phyloP scores from a whole-genome alignment of 2,113 vertebrate species.

The Oreochromis niloticus region DNA sequence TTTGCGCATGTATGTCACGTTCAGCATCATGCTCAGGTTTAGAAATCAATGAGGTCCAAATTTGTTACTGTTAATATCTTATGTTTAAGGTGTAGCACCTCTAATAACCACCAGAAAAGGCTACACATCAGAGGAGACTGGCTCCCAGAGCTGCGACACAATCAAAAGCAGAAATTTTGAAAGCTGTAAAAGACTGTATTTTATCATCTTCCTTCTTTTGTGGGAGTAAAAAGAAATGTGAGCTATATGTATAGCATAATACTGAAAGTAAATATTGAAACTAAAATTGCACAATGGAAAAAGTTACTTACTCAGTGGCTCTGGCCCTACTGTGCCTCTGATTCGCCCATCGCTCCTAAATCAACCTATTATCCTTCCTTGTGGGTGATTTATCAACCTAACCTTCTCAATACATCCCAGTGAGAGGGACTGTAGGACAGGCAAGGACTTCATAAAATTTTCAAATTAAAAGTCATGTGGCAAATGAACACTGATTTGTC shows the following conservation, averaged over 20 bases:
- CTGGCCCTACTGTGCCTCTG: not conserved
- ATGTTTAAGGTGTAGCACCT: not conserved
- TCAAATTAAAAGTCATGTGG: not conserved
- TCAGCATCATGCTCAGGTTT: not conserved
- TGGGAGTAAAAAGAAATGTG: fast-evolving
- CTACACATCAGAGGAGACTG: not conserved
- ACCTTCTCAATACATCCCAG: not conserved
- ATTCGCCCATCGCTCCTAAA: fast-evolving
- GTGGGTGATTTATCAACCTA: not conserved
- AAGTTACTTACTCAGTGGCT: not conserved
- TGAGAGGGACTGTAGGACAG: fast-evolving
- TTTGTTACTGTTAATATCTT: not conserved
- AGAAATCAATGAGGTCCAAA: not conserved
- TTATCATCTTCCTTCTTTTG: not conserved
- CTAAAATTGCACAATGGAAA: not conserved
- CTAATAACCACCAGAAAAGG: fast-evolving
- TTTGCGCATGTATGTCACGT: fast-evolving
- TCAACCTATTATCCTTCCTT: not conserved
- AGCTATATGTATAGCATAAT: not conserved
- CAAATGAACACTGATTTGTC: not conserved
- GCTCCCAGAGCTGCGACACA: fast-evolving
- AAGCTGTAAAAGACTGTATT: not conserved
- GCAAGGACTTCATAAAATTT: not conserved
- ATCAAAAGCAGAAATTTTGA: not conserved
- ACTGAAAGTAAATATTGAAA: not conserved